Evolutionary conservation across 2,113 vertebrate genomes (phyloP).

Genomic region (Ascaphus truei): DNA sequence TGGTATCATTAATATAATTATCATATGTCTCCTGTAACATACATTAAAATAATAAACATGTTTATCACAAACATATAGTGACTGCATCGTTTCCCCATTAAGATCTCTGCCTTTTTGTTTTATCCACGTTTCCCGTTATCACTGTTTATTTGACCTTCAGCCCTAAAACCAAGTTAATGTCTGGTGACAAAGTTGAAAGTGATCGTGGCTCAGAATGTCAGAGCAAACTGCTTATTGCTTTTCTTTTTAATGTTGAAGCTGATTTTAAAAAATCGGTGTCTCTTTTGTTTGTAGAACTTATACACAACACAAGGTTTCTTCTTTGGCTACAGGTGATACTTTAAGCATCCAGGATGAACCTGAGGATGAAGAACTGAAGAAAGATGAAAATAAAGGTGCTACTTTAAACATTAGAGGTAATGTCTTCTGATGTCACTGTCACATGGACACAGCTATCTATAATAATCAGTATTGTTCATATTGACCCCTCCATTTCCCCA

Average conservation of each 20-base stretch:
- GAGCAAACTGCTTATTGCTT: not conserved
- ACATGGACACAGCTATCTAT: too few relatives aligned
- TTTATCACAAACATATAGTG: too few relatives aligned
- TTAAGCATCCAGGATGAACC: constrained; percentile 47
- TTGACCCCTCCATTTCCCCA: too few relatives aligned
- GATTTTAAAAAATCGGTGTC: constrained; percentile 60
- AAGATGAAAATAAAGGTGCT: constrained; percentile 60
- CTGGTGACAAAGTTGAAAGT: not conserved
- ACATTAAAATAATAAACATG: too few relatives aligned
- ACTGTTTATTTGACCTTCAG: too few relatives aligned
- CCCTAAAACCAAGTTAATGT: too few relatives aligned
- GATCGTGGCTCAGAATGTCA: not conserved
- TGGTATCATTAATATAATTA: too few relatives aligned
- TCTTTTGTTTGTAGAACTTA: constrained; percentile 75
- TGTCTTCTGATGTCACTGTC: too few relatives aligned
- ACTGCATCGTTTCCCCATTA: too few relatives aligned
- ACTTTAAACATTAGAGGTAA: constrained; percentile 81
- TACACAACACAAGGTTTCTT: constrained; percentile 82
- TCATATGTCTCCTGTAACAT: too few relatives aligned
- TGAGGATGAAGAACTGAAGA: constrained; percentile 44
- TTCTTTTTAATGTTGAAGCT: constrained; percentile 35
- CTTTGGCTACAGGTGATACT: constrained; percentile 77
- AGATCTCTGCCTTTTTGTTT: not conserved
- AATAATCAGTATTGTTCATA: too few relatives aligned
- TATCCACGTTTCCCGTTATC: not conserved